A percentile compares a stretch with the other conserved stretches of the same genome.
phyloP scores from a whole-genome alignment of 2,888 invertebrate species.

The Lycaena phlaeas region DNA sequence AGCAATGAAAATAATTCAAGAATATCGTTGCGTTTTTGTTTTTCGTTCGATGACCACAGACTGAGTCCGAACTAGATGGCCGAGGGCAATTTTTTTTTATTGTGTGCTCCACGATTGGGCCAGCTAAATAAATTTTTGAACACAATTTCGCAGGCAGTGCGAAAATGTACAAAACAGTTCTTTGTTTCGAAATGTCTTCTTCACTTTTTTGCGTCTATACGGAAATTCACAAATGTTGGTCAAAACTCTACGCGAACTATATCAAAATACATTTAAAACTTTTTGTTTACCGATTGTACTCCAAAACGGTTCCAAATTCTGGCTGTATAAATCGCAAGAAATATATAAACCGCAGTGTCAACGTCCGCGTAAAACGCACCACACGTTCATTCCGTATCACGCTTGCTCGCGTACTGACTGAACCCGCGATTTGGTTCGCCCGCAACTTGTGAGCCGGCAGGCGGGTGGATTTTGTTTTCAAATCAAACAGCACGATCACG shows the following conservation, averaged over 20 bases:
- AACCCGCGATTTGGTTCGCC: constrained; percentile 36
- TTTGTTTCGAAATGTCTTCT: constrained; percentile 66
- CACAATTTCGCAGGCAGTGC: constrained; percentile 69
- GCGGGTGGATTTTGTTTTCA: constrained; percentile 58
- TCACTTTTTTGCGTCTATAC: constrained; percentile 67
- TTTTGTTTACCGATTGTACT: constrained; percentile 58
- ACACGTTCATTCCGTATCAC: constrained; percentile 73
- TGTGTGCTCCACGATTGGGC: constrained; percentile 43
- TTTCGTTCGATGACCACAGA: constrained; percentile 63
- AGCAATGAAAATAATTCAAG: constrained; percentile 41
- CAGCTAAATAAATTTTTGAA: constrained; percentile 56
- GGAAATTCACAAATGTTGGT: constrained; percentile 64
- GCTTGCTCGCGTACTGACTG: constrained; percentile 73
- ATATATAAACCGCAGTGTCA: constrained; percentile 64
- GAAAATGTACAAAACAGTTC: constrained; percentile 74
- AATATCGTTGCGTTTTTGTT: constrained; percentile 64
- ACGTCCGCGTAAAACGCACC: constrained; percentile 73
- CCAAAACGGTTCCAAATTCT: constrained; percentile 56
- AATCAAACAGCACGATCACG: constrained; percentile 63
- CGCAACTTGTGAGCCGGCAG: constrained; percentile 31
- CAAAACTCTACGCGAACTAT: constrained; percentile 68
- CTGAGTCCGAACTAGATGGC: constrained; percentile 64
- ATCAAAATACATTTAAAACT: constrained; percentile 41
- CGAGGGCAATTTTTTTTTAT: constrained; percentile 42
- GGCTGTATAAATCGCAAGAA: constrained; percentile 63